Evolutionary conservation across 2,888 invertebrate genomes (phyloP).

Genomic region (Chaitophorus viminalis): DNA sequence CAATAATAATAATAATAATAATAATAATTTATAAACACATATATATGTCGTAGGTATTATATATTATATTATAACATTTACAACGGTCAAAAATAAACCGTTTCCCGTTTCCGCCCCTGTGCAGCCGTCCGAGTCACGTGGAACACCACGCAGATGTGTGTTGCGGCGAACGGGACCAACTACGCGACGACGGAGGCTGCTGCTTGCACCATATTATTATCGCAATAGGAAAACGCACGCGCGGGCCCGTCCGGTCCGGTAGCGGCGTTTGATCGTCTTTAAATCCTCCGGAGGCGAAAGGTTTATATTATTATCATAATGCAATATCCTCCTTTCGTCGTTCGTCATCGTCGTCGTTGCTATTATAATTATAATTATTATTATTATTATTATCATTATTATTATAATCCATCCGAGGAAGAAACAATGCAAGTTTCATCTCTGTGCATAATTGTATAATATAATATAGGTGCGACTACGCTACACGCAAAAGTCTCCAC

Average conservation of each 20-base stretch:
- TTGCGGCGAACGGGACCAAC: background rate
- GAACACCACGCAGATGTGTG: background rate
- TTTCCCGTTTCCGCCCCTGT: slow-evolving; percentile 54
- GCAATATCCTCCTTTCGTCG: slow-evolving; percentile 19
- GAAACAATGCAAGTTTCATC: slow-evolving; percentile 24
- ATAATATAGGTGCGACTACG: background rate
- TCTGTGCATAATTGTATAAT: background rate
- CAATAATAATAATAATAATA: background rate
- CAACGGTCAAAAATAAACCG: slow-evolving; percentile 52
- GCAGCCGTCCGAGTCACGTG: background rate
- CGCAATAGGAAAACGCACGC: background rate
- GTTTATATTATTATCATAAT: slow-evolving; percentile 5
- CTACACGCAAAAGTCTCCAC: background rate
- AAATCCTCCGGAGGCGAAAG: slow-evolving; percentile 3
- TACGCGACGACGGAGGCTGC: no score
- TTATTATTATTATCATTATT: background rate
- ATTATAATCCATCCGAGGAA: background rate
- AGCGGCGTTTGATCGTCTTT: background rate
- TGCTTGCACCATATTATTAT: background rate
- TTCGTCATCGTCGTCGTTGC: background rate
- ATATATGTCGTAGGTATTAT: background rate
- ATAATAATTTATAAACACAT: background rate
- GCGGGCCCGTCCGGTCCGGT: background rate
- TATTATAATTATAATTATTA: background rate
- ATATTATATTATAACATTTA: background rate